These are phyloP conservation scores for Thereva nobilitata DNA, from an alignment of 2,888 invertebrate species.

Conservation along the genomic window DNA sequence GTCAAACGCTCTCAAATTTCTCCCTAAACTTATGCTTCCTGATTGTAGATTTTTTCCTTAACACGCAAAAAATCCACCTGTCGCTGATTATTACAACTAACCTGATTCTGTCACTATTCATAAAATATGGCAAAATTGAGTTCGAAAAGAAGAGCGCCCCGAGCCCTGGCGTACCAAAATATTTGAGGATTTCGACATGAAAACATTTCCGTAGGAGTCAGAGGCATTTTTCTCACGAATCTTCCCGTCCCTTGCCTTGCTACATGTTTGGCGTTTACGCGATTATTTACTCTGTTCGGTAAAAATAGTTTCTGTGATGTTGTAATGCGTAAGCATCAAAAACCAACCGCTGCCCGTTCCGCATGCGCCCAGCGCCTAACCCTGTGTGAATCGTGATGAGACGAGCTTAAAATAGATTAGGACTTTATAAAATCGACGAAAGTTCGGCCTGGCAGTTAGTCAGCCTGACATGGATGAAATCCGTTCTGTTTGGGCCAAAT, in stretches of 20 bases:
- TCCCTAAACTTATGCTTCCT: no score
- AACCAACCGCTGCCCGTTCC: no score
- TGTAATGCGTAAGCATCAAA: slow-evolving; percentile 28
- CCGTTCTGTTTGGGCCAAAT: slow-evolving; percentile 19
- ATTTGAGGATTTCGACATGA: neutral
- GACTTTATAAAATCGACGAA: no score
- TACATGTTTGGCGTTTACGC: neutral
- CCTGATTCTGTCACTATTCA: neutral
- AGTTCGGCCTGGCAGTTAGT: no score
- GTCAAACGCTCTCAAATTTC: no score
- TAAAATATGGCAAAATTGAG: neutral
- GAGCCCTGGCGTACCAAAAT: neutral
- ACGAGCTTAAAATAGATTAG: no score
- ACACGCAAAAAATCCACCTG: no score
- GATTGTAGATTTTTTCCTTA: no score
- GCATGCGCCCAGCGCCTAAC: slow-evolving; percentile 29
- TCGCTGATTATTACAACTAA: no score
- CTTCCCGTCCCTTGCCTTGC: neutral
- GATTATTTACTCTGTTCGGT: slow-evolving; percentile 33
- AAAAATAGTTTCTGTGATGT: slow-evolving; percentile 27
- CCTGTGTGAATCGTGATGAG: neutral
- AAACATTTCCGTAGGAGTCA: neutral
- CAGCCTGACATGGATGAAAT: neutral
- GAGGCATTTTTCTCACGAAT: neutral
- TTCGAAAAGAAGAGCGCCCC: neutral